Percentiles rank a stretch among this genome's conserved stretches.
Evolutionary conservation across 2,797 vertebrate genomes (phyloP).

Genomic region (Peromyscus nudipes): DNA sequence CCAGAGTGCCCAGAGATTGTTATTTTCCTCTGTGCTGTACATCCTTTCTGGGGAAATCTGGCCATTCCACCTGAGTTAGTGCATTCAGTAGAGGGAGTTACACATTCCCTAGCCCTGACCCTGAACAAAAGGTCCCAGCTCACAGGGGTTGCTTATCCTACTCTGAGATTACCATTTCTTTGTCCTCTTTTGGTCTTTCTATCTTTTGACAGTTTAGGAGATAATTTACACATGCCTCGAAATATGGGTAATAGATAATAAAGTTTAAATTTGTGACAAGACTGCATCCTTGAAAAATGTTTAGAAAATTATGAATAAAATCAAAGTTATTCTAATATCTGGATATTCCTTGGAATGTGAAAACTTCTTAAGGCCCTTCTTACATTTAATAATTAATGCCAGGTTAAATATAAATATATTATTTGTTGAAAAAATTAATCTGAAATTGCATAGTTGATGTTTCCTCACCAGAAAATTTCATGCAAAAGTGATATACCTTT

Average conservation of each 20-base stretch:
- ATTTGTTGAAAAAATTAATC: slow-evolving; percentile 1
- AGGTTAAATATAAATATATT: slow-evolving; percentile 26
- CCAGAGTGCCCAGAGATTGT: not conserved
- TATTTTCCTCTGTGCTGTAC: not conserved
- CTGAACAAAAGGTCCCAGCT: not conserved
- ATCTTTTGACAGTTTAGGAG: slow-evolving; percentile 22
- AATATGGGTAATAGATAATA: slow-evolving; percentile 35
- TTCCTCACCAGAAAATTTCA: not conserved
- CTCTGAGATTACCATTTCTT: not conserved
- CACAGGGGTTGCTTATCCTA: not conserved
- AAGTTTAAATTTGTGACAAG: slow-evolving; percentile 65
- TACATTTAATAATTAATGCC: not conserved
- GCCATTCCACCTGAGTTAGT: not conserved
- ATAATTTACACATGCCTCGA: slow-evolving; percentile 6
- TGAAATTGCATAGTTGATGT: slow-evolving; percentile 58
- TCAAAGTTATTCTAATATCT: slow-evolving; percentile 35
- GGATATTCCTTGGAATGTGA: not conserved
- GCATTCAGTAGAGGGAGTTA: not conserved
- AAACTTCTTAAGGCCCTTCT: not conserved
- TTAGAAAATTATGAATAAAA: slow-evolving; percentile 62
- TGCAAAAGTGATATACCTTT: not conserved
- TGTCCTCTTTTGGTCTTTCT: not conserved
- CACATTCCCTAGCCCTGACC: not conserved
- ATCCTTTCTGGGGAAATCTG: not conserved
- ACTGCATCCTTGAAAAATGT: slow-evolving; percentile 4